Evolutionary conservation across 2,797 vertebrate genomes (phyloP).

Genomic region (Cuniculus paca): DNA sequence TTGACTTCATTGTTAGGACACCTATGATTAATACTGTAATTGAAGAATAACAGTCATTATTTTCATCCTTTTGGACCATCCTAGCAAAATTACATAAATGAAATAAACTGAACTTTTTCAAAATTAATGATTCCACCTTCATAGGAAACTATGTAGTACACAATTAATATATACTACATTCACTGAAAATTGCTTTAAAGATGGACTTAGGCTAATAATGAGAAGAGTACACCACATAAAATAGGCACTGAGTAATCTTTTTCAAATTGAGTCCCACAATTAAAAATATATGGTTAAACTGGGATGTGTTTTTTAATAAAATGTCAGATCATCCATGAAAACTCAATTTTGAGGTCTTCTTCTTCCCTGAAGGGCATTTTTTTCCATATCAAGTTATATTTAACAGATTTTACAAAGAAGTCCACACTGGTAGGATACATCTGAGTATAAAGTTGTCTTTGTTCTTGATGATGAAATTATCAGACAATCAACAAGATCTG

Average conservation of each 20-base stretch:
- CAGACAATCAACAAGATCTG: conserved; percentile 90
- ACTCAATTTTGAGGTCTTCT: neutral
- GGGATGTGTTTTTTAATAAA: conserved; percentile 20
- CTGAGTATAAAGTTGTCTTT: conserved; percentile 90
- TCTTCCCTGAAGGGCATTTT: neutral
- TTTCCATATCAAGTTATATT: neutral
- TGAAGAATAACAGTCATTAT: neutral
- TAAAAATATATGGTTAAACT: neutral
- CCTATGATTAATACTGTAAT: neutral
- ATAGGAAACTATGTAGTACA: neutral
- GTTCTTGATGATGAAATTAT: conserved; percentile 92
- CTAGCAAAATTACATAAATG: neutral
- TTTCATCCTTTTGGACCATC: neutral
- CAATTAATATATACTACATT: neutral
- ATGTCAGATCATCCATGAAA: neutral
- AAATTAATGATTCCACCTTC: neutral
- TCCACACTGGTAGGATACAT: conserved; percentile 89
- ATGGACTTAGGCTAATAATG: neutral
- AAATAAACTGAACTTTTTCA: neutral
- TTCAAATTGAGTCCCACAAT: neutral
- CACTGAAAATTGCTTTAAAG: conserved; percentile 9
- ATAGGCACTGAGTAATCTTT: neutral
- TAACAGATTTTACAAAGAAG: conserved; percentile 91
- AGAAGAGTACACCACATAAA: neutral
- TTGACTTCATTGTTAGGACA: neutral